A percentile compares a stretch with the other conserved stretches of the same genome.
Evolutionary conservation across 2,888 invertebrate species (phyloP).

Genomic region (Scaptomyza flava): DNA sequence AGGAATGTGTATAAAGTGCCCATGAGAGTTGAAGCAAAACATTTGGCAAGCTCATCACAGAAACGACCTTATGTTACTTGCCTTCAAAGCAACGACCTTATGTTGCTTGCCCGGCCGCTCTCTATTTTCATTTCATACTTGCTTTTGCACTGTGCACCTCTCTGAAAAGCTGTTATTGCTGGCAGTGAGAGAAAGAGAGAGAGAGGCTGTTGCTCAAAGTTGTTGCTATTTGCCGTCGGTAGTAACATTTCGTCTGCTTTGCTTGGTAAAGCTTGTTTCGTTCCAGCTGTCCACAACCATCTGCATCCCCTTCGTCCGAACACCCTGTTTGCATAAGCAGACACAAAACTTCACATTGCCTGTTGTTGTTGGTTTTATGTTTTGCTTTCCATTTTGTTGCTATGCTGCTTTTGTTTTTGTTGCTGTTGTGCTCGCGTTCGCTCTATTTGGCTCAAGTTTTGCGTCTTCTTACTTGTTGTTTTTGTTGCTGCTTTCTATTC

Average conservation of each 20-base stretch:
- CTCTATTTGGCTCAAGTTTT: conserved; percentile 55
- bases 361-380: conserved; percentile 27
- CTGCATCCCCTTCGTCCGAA: not conserved
- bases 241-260: conserved; percentile 61
- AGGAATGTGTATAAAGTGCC: conserved; percentile 15
- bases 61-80: conserved; percentile 44
- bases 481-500: conserved; percentile 43
- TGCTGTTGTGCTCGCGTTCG: conserved; percentile 35
- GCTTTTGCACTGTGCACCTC: no score
- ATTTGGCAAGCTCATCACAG: conserved; percentile 46
- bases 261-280: conserved; percentile 65
- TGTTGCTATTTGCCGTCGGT: conserved; percentile 59
- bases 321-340: conserved; percentile 14
- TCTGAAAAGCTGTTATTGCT: conserved; percentile 24
- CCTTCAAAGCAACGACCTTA: not conserved
- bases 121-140: no score
- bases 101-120: not conserved
- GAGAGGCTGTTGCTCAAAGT: conserved; percentile 43
- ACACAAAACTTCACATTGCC: conserved; percentile 49
- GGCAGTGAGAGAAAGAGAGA: not conserved
- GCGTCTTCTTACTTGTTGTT: conserved; percentile 17
- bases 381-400: conserved; percentile 57
- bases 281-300: conserved; percentile 13
- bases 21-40: conserved; percentile 45
- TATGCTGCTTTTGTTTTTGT: conserved; percentile 34